These are phyloP conservation scores for Charina bottae DNA, from an alignment of 2,113 vertebrate genomes.

Conservation along the genomic window DNA sequence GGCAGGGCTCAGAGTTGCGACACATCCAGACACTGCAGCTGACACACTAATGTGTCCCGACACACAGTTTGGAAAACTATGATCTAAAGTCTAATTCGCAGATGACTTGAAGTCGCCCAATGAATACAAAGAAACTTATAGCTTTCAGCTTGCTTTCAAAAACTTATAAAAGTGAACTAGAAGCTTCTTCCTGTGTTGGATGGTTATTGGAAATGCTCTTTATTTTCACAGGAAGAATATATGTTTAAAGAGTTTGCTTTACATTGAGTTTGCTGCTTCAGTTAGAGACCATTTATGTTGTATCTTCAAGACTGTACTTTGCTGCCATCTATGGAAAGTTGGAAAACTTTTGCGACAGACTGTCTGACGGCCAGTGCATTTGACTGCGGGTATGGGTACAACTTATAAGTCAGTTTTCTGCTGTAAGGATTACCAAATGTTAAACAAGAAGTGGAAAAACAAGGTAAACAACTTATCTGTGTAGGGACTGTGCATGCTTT, in stretches of 20 bases:
- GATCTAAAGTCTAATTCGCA: no score
- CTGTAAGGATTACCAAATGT: neutral
- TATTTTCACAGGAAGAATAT: conserved; percentile 34
- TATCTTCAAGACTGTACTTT: conserved; percentile 48
- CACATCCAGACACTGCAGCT: no score
- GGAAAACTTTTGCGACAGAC: neutral
- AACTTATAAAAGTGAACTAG: neutral
- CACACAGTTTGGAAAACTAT: no score
- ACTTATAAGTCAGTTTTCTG: neutral
- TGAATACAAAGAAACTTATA: neutral
- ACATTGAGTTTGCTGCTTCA: rapidly evolving
- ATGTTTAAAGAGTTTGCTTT: neutral
- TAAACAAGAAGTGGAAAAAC: neutral
- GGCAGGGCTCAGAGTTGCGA: no score
- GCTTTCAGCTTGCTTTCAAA: neutral
- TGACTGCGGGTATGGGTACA: neutral
- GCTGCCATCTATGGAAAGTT: conserved; percentile 60
- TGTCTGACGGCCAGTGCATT: neutral
- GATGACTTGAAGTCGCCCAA: conserved; percentile 8
- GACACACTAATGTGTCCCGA: no score
- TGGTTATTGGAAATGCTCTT: neutral
- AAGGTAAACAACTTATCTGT: neutral
- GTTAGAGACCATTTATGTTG: neutral
- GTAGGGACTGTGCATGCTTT: neutral
- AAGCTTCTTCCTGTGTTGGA: neutral